Conservation (phyloP, 1,140 invertebrate species). For the Polypedilum pembai region DNA sequence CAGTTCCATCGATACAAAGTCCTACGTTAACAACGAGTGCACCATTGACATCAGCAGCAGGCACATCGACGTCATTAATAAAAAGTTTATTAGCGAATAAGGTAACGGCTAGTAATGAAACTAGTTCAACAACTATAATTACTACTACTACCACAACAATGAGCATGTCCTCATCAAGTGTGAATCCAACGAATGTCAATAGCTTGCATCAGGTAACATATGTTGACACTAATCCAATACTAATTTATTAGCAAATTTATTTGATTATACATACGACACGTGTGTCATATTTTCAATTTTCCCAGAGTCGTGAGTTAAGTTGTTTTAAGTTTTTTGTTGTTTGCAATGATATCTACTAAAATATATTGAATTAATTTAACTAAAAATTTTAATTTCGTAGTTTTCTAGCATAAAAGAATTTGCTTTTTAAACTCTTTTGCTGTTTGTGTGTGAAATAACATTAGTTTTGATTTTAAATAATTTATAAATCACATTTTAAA, state of each 20-base stretch:
- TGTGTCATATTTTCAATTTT: background rate
- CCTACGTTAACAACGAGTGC: slow-evolving; percentile 32
- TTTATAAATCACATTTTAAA: too few species aligned
- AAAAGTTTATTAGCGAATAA: slow-evolving; percentile 80
- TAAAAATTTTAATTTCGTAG: too few species aligned
- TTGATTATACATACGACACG: too few species aligned
- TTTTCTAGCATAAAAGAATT: too few species aligned
- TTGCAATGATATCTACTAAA: background rate
- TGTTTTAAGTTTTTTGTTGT: background rate
- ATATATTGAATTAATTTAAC: too few species aligned
- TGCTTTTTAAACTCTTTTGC: too few species aligned
- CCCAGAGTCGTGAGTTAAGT: background rate
- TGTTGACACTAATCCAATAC: slow-evolving; percentile 24
- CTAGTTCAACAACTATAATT: slow-evolving; percentile 40
- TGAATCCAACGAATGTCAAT: slow-evolving; percentile 44
- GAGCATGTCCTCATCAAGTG: slow-evolving; percentile 36
- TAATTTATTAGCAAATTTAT: background rate
- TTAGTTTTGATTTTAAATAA: too few species aligned
- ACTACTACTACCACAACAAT: slow-evolving; percentile 38
- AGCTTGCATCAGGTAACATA: slow-evolving; percentile 40
- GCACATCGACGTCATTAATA: slow-evolving; percentile 55
- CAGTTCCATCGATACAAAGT: slow-evolving; percentile 35
- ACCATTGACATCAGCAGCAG: slow-evolving; percentile 41
- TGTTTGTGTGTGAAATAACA: too few species aligned
- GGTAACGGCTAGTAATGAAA: slow-evolving; percentile 54